Evolutionary conservation across 1,140 invertebrate genomes (phyloP).

Genomic region (Zaprionus ghesquierei): DNA sequence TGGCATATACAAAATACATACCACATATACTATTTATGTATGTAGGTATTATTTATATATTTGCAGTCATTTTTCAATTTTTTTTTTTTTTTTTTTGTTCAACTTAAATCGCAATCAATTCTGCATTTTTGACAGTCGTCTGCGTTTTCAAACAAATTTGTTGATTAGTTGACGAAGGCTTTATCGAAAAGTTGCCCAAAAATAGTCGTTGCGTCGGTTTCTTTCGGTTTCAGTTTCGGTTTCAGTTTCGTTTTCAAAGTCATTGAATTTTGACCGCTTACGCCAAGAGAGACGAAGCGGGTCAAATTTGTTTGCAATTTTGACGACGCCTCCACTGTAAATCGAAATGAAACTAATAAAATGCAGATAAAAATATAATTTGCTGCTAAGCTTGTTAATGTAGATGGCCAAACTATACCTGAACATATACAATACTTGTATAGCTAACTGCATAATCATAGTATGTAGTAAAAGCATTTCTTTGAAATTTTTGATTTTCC

Average conservation of each 20-base stretch:
- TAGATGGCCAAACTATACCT: neutral
- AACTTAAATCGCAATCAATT: conserved; percentile 1
- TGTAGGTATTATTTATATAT: neutral
- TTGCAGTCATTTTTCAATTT: neutral
- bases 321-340: neutral
- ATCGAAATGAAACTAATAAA: neutral
- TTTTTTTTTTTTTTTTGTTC: neutral
- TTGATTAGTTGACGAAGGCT: neutral
- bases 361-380: neutral
- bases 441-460: neutral
- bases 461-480: neutral
- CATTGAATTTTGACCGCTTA: conserved; percentile 3
- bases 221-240: neutral
- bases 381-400: neutral
- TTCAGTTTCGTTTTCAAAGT: neutral
- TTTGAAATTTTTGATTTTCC: neutral
- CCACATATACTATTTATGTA: neutral
- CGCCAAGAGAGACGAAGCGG: neutral
- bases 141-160: neutral
- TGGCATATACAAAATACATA: neutral
- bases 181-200: neutral
- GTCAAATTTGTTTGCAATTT: neutral
- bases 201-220: neutral
- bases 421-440: neutral
- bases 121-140: neutral